Conservation (phyloP, 2,797 vertebrate species). For the Galago senegalensis region DNA sequence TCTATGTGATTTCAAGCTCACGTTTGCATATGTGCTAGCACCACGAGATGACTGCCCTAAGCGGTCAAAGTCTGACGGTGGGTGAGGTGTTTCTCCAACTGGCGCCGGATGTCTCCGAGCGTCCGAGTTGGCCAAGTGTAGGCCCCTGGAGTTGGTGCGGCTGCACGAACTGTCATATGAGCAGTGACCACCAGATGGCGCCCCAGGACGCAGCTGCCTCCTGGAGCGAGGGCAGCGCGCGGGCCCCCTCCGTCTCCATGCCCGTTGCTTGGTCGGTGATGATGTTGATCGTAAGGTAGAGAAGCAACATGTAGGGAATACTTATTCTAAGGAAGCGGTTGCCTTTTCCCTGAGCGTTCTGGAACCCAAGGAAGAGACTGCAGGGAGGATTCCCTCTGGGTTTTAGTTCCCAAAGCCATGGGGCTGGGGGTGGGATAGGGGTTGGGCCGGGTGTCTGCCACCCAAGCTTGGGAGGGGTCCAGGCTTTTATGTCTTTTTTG, state of each 20-base stretch:
- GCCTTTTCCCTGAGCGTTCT: not conserved
- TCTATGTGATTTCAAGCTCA: not conserved
- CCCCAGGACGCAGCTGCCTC: not conserved
- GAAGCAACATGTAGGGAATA: not conserved
- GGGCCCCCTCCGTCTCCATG: not conserved
- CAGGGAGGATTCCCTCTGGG: not conserved
- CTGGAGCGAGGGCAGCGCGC: rapidly evolving
- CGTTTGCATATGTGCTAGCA: rapidly evolving
- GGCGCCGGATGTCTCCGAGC: rapidly evolving
- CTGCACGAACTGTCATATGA: not conserved
- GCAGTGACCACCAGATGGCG: constrained; percentile 70
- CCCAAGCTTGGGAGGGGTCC: not conserved
- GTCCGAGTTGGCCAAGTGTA: rapidly evolving
- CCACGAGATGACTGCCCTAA: rapidly evolving
- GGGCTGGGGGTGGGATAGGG: too few relatives aligned
- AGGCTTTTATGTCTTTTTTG: not conserved
- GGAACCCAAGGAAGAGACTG: not conserved
- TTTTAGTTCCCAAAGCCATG: not conserved
- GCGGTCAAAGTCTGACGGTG: not conserved
- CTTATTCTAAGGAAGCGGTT: constrained; percentile 58
- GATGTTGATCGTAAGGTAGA: constrained; percentile 3
- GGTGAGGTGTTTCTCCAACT: not conserved
- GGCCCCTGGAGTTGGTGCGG: rapidly evolving
- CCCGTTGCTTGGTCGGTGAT: not conserved
- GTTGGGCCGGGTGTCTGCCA: not conserved